A percentile compares a stretch with the other conserved stretches of the same genome.
phyloP scores from a whole-genome alignment of 2,113 vertebrate species.

The Cathartes aura region DNA sequence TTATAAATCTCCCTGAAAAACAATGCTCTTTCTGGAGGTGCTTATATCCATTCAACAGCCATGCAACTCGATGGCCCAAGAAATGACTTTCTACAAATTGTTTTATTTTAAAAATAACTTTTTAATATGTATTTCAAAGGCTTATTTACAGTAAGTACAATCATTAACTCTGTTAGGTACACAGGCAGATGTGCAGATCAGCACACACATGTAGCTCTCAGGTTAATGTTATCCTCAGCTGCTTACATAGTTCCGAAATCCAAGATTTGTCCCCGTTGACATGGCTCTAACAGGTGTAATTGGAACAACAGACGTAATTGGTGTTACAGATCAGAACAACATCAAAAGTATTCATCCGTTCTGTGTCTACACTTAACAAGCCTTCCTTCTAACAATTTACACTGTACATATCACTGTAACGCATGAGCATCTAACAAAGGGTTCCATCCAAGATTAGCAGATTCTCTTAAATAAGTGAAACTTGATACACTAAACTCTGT shows the following conservation, averaged over 20 bases:
- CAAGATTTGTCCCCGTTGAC: neutral
- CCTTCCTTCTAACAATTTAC: neutral
- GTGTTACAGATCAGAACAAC: neutral
- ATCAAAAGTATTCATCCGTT: neutral
- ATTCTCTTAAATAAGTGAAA: neutral
- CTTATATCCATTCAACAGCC: neutral
- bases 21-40: neutral
- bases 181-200: neutral
- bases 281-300: neutral
- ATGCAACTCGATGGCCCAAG: neutral
- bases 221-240: neutral
- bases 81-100: neutral
- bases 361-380: neutral
- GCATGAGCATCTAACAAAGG: neutral
- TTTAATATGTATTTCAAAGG: neutral
- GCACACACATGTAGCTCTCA: neutral
- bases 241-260: neutral
- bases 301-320: neutral
- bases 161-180: neutral
- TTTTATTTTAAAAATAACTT: constrained; percentile 32
- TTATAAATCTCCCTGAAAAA: neutral
- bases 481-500: neutral
- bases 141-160: constrained; percentile 38
- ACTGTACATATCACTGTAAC: neutral
- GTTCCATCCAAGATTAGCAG: neutral